Percentiles rank a stretch among this genome's conserved stretches.
These are phyloP conservation scores for Lathronympha strigana DNA, from an alignment of 2,888 invertebrate genomes.

Conservation along the genomic window DNA sequence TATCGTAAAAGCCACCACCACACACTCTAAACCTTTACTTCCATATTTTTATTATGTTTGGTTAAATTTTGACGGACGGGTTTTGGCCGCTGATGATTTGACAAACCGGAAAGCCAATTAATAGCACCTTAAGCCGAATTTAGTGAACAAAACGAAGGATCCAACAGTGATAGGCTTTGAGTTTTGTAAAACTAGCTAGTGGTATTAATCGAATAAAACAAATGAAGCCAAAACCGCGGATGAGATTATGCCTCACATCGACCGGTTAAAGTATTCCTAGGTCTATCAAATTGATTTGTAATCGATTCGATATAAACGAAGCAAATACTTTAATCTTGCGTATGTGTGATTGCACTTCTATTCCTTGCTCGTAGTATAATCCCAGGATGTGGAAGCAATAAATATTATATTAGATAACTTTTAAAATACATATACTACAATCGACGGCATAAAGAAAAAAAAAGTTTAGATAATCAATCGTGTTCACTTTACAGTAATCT, in stretches of 20 bases:
- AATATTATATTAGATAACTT: too few relatives aligned
- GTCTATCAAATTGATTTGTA: constrained; percentile 9
- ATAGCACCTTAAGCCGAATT: constrained; percentile 83
- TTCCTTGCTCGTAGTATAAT: constrained; percentile 12
- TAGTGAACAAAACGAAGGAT: constrained; percentile 74
- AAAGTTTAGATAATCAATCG: too few relatives aligned
- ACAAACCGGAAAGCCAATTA: constrained; percentile 75
- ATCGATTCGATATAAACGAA: constrained; percentile 15
- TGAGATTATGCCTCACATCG: constrained; percentile 66
- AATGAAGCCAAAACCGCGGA: constrained; percentile 83
- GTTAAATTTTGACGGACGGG: constrained; percentile 80
- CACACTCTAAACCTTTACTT: constrained; percentile 83
- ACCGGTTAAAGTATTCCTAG: constrained; percentile 45
- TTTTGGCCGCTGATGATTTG: constrained; percentile 50
- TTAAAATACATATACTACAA: too few relatives aligned
- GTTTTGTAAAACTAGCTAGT: constrained; percentile 81
- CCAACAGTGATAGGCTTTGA: constrained; percentile 73
- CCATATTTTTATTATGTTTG: constrained; percentile 67
- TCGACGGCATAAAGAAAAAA: too few relatives aligned
- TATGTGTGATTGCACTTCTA: constrained; percentile 37
- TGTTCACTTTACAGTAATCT: too few relatives aligned
- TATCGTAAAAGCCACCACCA: constrained; percentile 81
- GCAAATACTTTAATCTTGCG: constrained; percentile 15
- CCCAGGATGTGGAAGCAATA: neutral
- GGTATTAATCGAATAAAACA: constrained; percentile 75